Percentiles rank a stretch among this genome's conserved stretches.
phyloP scores from a whole-genome alignment of 1,140 invertebrate species.

The Lepidurus arcticus region DNA sequence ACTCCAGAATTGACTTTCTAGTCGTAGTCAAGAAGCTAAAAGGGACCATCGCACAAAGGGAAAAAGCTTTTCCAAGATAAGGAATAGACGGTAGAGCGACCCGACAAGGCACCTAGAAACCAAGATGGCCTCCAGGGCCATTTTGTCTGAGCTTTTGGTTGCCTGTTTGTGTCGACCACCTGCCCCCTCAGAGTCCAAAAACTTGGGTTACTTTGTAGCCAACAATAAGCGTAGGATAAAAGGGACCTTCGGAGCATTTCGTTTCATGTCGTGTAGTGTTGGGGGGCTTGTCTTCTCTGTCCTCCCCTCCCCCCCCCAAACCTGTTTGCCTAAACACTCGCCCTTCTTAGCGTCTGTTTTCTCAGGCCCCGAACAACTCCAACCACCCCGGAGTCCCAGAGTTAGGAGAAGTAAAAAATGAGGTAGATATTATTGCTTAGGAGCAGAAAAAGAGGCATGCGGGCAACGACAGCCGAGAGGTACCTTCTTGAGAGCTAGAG shows the following conservation, averaged over 20 bases:
- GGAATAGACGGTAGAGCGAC: neutral
- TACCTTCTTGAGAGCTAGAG: neutral
- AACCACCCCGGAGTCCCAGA: too few species aligned
- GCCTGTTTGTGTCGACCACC: slow-evolving; percentile 9
- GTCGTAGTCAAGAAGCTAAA: too few species aligned
- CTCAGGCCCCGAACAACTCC: neutral
- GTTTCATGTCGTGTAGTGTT: neutral
- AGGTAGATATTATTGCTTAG: neutral
- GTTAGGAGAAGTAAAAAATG: neutral
- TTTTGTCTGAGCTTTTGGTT: neutral
- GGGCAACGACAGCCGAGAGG: slow-evolving; percentile 2
- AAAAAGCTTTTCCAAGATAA: too few species aligned
- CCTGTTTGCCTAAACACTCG: slow-evolving; percentile 17
- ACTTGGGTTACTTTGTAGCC: neutral
- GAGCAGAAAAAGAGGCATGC: slow-evolving; percentile 1
- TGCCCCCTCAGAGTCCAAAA: neutral
- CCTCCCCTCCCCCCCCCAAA: neutral
- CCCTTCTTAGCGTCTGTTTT: neutral
- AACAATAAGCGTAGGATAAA: neutral
- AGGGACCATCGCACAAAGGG: too few species aligned
- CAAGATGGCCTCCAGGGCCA: slow-evolving; percentile 17
- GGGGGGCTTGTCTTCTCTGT: neutral
- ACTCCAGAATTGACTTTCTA: too few species aligned
- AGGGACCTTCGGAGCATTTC: neutral
- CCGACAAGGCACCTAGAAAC: neutral